Conservation (phyloP, 2,797 vertebrate species). For the Thalassophryne amazonica region DNA sequence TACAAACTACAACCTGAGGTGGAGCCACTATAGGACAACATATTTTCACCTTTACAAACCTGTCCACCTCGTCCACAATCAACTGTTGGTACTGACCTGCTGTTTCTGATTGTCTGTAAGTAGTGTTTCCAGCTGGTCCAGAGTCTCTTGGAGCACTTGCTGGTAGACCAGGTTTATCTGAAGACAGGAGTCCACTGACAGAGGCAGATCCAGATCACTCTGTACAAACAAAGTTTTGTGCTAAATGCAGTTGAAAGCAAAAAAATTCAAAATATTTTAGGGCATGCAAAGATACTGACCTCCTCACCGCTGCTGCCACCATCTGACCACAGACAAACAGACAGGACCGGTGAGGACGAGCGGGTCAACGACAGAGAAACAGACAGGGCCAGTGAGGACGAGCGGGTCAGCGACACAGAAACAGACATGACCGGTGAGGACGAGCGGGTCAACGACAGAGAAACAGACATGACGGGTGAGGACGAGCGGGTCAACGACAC, state of each 20-base stretch:
- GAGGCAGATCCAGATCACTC: constrained; percentile 73
- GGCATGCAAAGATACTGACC: too few species aligned
- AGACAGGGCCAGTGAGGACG: too few species aligned
- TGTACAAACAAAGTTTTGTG: neutral
- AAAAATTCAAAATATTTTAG: too few species aligned
- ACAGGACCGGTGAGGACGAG: neutral
- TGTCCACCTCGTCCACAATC: too few species aligned
- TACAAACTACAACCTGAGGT: too few species aligned
- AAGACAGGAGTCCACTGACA: constrained; percentile 86
- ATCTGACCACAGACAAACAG: constrained; percentile 1
- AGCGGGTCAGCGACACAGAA: neutral
- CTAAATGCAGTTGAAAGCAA: too few species aligned
- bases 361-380: neutral
- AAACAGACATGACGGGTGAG: neutral
- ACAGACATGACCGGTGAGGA: neutral
- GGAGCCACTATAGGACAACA: too few species aligned
- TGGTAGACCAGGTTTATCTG: constrained; percentile 96
- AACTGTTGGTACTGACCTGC: constrained; percentile 72
- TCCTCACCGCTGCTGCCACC: constrained; percentile 37
- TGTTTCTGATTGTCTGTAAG: constrained; percentile 81
- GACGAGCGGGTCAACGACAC: too few species aligned
- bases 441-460: neutral
- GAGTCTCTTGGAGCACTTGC: constrained; percentile 87
- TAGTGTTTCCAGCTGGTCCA: constrained; percentile 79
- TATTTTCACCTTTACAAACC: too few species aligned